phyloP scores from a whole-genome alignment of 2,113 vertebrate genomes.

The Mirza zaza region DNA sequence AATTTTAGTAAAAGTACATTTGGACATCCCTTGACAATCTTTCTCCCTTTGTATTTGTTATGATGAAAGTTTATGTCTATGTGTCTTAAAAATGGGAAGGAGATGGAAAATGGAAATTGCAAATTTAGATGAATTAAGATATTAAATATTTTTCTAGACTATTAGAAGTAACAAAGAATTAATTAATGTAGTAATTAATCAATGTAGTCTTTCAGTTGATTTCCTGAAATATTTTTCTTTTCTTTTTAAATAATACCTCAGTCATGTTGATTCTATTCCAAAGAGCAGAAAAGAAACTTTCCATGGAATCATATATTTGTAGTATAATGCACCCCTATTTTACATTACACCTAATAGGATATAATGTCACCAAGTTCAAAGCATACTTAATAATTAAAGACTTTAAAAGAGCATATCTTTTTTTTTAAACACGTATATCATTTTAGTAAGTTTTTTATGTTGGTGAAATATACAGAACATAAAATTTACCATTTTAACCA shows the following conservation, averaged over 20 bases:
- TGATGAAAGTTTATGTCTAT: background rate
- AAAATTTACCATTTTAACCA: too few species aligned
- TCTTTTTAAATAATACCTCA: background rate
- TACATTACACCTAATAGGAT: background rate
- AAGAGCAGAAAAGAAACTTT: background rate
- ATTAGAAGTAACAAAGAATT: slow-evolving; percentile 43
- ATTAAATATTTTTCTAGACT: background rate
- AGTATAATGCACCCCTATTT: background rate
- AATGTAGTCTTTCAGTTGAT: background rate
- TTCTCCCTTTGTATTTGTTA: slow-evolving; percentile 1
- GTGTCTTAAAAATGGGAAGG: slow-evolving; percentile 12
- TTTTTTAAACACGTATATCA: too few species aligned
- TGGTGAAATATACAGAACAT: too few species aligned
- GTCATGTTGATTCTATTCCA: background rate
- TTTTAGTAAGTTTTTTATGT: too few species aligned
- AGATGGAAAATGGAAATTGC: background rate
- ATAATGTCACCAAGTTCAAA: background rate
- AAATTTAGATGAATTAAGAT: slow-evolving; percentile 5
- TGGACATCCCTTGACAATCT: background rate
- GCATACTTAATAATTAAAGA: background rate
- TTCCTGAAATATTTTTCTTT: background rate
- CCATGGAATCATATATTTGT: background rate
- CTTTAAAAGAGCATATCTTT: background rate
- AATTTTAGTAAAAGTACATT: background rate
- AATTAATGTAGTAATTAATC: too few species aligned